Evolutionary conservation across 2,888 invertebrate species (phyloP).

Genomic region (Elaeidobius kamerunicus): DNA sequence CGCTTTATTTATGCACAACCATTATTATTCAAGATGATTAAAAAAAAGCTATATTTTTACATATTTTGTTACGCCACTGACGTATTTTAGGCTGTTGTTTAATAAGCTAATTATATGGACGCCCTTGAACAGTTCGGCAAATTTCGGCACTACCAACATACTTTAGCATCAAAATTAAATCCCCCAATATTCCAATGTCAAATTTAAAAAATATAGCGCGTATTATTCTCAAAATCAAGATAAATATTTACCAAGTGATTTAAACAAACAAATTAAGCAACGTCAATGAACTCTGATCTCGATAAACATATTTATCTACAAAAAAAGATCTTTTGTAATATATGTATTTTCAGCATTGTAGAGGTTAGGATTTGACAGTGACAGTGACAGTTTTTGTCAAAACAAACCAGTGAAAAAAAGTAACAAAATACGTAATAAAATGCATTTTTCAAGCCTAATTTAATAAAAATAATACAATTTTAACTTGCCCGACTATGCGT

Average conservation of each 20-base stretch:
- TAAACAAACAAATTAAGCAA: constrained; percentile 7
- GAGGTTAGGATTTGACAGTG: background rate
- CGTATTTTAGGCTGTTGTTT: too few relatives aligned
- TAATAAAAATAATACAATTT: background rate
- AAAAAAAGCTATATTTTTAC: too few relatives aligned
- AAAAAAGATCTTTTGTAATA: background rate
- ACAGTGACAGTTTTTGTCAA: constrained; percentile 14
- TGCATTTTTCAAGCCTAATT: constrained; percentile 10
- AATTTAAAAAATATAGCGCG: constrained; percentile 5
- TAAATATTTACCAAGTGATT: background rate
- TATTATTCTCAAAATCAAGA: background rate
- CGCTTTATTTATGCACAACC: too few relatives aligned
- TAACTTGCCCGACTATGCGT: constrained; percentile 7
- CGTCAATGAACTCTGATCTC: constrained; percentile 7
- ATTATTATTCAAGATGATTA: too few relatives aligned
- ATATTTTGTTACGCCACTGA: too few relatives aligned
- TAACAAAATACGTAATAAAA: constrained; percentile 15
- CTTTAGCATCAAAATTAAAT: too few relatives aligned
- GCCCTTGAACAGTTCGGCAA: too few relatives aligned
- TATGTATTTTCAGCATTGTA: too few relatives aligned
- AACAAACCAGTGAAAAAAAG: background rate
- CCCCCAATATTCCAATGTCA: background rate
- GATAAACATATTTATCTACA: too few relatives aligned
- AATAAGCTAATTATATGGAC: too few relatives aligned
- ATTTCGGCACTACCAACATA: too few relatives aligned